Evolutionary conservation across 2,797 vertebrate genomes (phyloP).

Genomic region (Poeciliopsis infans): DNA sequence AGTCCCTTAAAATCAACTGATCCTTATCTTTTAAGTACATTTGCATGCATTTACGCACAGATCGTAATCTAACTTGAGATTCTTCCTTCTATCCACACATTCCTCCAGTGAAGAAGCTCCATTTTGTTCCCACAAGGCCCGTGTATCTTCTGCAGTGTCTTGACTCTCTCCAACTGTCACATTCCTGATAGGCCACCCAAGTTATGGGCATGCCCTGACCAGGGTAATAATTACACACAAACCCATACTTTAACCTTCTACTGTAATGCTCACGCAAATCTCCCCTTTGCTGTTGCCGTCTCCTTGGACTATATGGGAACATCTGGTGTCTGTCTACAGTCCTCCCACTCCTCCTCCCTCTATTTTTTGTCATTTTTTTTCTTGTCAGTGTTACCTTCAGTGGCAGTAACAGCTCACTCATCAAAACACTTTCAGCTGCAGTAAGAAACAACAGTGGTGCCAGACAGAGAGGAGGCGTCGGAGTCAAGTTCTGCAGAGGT

Average conservation of each 20-base stretch:
- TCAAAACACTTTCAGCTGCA: constrained; percentile 50
- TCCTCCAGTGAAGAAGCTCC: constrained; percentile 8
- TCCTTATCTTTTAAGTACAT: constrained; percentile 53
- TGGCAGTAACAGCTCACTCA: constrained; percentile 53
- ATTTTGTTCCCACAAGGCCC: constrained; percentile 21
- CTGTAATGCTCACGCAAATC: constrained; percentile 41
- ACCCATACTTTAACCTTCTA: constrained; percentile 28
- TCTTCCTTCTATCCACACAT: constrained; percentile 14
- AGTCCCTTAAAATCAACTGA: constrained; percentile 60
- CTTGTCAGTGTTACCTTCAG: constrained; percentile 47
- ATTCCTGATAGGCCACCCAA: constrained; percentile 68
- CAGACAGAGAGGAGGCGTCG: constrained; percentile 21
- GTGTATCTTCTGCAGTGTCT: constrained; percentile 37
- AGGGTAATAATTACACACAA: constrained; percentile 59
- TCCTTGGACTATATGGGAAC: constrained; percentile 60
- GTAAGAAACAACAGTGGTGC: constrained; percentile 10
- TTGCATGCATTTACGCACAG: constrained; percentile 1
- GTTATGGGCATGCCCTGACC: constrained; percentile 55
- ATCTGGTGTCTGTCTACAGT: constrained; percentile 71
- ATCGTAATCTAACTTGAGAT: background rate
- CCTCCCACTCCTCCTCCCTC: constrained; percentile 32
- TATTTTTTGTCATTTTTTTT: constrained; percentile 7
- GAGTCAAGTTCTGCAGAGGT: constrained; percentile 9
- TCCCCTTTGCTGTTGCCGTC: constrained; percentile 27
- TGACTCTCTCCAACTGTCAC: constrained; percentile 18